Evolutionary conservation across 1,140 invertebrate genomes (phyloP), one percentile per base, ranked within the genome.

Genomic region (Meloidogyne floridensis): DNA sequence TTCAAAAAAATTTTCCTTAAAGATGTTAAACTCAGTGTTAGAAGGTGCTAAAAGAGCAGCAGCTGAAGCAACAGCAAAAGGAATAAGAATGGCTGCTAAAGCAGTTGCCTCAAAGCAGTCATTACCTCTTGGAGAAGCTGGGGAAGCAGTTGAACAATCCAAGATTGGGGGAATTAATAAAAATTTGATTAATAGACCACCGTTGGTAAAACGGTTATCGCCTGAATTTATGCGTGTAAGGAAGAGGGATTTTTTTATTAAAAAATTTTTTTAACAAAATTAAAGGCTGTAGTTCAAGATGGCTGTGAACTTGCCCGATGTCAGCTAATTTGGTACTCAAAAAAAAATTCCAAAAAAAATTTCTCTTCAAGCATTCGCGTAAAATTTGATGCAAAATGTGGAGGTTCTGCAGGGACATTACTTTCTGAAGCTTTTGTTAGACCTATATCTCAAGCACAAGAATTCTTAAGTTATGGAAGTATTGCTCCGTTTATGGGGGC

Each of bases 341-440:
- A 18, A 56, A n/a, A 11, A 56, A 18, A 18, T 15, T 65, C 71
- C 9, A 18, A 56, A 47, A 77, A 59, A 65, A 56, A 59, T 15
- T 18, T 15, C 11, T 43, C 47, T 20, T 72, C 20, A 43, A 79
- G 77, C 5, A 65, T 65, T 71, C 77, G 77, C 5, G 77, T 79
- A 6, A 79, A 79, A 79, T 79, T 79, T 72, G 77, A 79, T n/a
- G 77, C 77, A 72, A 79, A 79, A 71, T 80, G 80, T 72, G 77
- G 72, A 11, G 77, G 80, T 43, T 82, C 56, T 82, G 81, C 81
- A 3, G 81, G 81, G 7, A 53, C 81, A 20, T 13, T 82, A 13
- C 79, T 82, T 43, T 82, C 81, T 53, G 81, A 82, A 54, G 70
- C 79, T 3, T 82, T 82, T 81, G 81, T 82, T 42, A 80, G 81